Conservation (phyloP, 2,888 invertebrate genomes). For the Neoaliturus tenellus region DNA sequence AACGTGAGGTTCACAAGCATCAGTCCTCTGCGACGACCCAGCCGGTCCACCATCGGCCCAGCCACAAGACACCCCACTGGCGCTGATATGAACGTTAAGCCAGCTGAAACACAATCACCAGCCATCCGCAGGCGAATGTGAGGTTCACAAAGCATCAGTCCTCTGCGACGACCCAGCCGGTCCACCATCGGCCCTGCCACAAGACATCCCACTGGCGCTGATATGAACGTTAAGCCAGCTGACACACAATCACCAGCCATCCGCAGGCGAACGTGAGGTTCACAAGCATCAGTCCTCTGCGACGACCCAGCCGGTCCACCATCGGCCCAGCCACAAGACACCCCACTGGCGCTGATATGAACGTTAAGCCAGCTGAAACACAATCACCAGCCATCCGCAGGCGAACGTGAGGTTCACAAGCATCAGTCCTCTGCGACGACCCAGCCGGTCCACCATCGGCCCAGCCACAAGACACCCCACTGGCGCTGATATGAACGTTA, state of each 20-base stretch:
- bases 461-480: constrained; percentile 75
- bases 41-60: constrained; percentile 74
- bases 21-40: constrained; percentile 74
- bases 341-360: constrained; percentile 76
- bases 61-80: constrained; percentile 76
- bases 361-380: constrained; percentile 75
- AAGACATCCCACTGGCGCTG: constrained; percentile 76
- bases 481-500: constrained; percentile 75
- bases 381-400: constrained; percentile 75
- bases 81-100: constrained; percentile 75
- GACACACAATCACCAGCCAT: constrained; percentile 75
- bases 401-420: constrained; percentile 73
- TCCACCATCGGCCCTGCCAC: constrained; percentile 75
- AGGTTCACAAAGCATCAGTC: constrained; percentile 73
- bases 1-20: constrained; percentile 73
- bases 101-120: constrained; percentile 75
- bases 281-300: constrained; percentile 72
- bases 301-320: constrained; percentile 75
- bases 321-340: constrained; percentile 74
- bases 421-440: constrained; percentile 73
- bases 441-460: constrained; percentile 74
- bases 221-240: constrained; percentile 76
- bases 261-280: constrained; percentile 74
- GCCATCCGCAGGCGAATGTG: constrained; percentile 75
- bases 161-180: constrained; percentile 74